Evolutionary conservation across 1,140 invertebrate species (phyloP).

Genomic region (Drosophila sproati): DNA sequence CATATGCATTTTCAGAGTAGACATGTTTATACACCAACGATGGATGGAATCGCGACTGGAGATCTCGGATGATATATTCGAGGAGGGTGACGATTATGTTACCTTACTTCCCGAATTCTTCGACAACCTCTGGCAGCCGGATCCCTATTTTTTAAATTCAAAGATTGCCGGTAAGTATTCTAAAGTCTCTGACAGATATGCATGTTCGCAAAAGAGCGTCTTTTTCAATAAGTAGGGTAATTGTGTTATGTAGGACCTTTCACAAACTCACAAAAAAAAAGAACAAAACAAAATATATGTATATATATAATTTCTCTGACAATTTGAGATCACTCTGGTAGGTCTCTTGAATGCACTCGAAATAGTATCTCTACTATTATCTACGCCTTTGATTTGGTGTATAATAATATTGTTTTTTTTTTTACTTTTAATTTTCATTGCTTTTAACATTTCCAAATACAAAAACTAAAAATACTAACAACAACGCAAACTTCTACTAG

Average conservation of each 20-base stretch:
- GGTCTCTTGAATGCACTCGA: conserved; percentile 33
- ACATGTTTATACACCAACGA: conserved; percentile 92
- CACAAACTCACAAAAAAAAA: neutral
- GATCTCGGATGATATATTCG: conserved; percentile 90
- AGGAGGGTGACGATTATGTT: conserved; percentile 91
- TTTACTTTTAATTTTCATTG: conserved; percentile 62
- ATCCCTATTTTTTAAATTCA: conserved; percentile 94
- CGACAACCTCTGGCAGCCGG: conserved; percentile 93
- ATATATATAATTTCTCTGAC: conserved; percentile 4
- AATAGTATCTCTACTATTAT: neutral
- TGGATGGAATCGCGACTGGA: conserved; percentile 92
- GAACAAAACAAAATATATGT: no score
- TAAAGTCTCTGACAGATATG: neutral
- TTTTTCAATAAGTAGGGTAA: neutral
- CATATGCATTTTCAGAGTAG: conserved; percentile 87
- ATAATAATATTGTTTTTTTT: conserved; percentile 71
- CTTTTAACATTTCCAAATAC: conserved; percentile 55
- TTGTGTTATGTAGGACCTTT: conserved; percentile 11
- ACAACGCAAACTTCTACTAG: conserved; percentile 71
- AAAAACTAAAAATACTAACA: conserved; percentile 49
- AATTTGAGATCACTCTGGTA: conserved; percentile 1
- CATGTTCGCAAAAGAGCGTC: neutral
- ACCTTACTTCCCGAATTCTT: conserved; percentile 92
- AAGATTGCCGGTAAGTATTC: conserved; percentile 90
- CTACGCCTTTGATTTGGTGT: conserved; percentile 54